Conservation (phyloP, 2,113 vertebrate species). For the Corythornis vintsioides region DNA sequence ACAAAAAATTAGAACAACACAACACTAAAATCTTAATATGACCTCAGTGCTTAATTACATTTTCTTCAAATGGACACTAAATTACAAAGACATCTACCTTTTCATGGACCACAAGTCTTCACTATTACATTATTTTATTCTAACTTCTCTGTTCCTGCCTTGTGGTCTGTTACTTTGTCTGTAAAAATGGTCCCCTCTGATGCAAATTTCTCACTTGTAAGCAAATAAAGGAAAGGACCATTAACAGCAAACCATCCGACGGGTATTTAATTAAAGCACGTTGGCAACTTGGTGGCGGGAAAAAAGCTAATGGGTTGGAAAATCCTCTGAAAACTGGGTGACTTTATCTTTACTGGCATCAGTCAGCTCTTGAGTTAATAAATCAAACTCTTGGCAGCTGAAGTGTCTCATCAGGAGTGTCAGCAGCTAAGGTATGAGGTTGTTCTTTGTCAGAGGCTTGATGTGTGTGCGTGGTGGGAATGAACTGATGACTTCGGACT, state of each 20-base stretch:
- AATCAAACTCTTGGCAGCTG: slow-evolving; percentile 45
- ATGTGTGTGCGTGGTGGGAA: neutral
- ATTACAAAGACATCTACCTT: neutral
- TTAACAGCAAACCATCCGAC: neutral
- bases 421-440: neutral
- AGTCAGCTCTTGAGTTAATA: neutral
- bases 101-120: neutral
- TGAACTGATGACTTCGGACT: slow-evolving; percentile 16
- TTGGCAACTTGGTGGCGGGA: neutral
- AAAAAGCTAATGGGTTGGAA: neutral
- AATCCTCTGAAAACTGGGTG: neutral
- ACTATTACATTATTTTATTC: neutral
- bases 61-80: neutral
- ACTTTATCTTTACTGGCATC: neutral
- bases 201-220: neutral
- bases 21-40: neutral
- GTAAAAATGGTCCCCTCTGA: neutral
- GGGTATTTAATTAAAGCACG: neutral
- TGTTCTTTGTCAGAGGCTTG: slow-evolving; percentile 2
- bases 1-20: neutral
- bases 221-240: neutral
- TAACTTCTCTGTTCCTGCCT: neutral
- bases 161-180: neutral
- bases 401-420: slow-evolving; percentile 29
- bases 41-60: neutral